Conservation (phyloP, 2,888 invertebrate genomes). For the Cerceris ruficornis region DNA sequence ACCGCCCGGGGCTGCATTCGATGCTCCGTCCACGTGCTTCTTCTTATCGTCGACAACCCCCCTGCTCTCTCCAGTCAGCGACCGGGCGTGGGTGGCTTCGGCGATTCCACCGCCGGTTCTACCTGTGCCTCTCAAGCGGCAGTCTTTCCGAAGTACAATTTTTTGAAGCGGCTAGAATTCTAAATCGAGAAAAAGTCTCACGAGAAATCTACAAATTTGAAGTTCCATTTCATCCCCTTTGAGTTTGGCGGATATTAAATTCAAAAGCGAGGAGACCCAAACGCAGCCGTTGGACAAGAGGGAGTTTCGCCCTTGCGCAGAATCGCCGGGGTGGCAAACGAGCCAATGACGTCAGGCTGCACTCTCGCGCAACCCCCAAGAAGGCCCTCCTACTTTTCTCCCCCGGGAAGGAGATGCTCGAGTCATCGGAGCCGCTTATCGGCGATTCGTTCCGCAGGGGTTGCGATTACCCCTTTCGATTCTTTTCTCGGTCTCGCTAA, state of each 20-base stretch:
- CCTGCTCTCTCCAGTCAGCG: constrained; percentile 4
- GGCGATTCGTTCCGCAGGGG: constrained; percentile 50
- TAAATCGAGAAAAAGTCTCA: background rate
- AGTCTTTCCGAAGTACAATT: too few relatives aligned
- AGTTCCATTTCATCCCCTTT: too few relatives aligned
- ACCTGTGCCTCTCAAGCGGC: too few relatives aligned
- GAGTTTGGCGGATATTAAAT: background rate
- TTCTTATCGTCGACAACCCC: constrained; percentile 36
- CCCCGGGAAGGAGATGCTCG: constrained; percentile 21
- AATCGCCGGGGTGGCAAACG: constrained; percentile 40
- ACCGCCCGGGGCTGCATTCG: constrained; percentile 43
- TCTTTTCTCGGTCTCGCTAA: constrained; percentile 40
- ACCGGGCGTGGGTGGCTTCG: background rate
- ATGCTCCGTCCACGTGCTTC: constrained; percentile 52
- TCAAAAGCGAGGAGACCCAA: constrained; percentile 22
- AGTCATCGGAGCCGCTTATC: constrained; percentile 57
- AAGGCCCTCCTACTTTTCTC: constrained; percentile 68
- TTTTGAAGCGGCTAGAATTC: too few relatives aligned
- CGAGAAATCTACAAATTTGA: too few relatives aligned
- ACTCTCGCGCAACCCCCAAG: constrained; percentile 47
- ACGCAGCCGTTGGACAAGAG: constrained; percentile 30
- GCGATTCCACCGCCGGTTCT: background rate
- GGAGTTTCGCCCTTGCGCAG: constrained; percentile 63
- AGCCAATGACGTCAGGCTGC: constrained; percentile 61
- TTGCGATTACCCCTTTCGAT: constrained; percentile 37